Percentiles rank a stretch among this genome's conserved stretches.
Conservation (phyloP, 1,140 invertebrate genomes). For the Euwallacea fornicatus region DNA sequence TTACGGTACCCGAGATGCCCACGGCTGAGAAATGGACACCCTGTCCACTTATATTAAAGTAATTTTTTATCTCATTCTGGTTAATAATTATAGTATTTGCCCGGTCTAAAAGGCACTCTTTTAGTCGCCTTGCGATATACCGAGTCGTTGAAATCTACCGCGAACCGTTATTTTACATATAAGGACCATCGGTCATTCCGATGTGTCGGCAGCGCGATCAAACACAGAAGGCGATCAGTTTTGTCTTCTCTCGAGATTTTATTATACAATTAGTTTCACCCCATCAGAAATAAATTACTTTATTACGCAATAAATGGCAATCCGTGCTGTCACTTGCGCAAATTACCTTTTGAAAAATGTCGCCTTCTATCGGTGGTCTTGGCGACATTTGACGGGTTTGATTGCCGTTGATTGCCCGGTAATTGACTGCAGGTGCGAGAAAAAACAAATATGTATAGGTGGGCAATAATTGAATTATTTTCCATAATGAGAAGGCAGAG, state of each 20-base stretch:
- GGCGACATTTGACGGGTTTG: not conserved
- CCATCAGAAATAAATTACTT: constrained; percentile 23
- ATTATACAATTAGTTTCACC: constrained; percentile 26
- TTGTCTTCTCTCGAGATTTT: constrained; percentile 21
- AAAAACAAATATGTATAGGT: no score
- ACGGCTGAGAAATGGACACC: not conserved
- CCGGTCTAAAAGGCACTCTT: not conserved
- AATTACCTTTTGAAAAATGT: constrained; percentile 7
- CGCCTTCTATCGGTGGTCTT: constrained; percentile 11
- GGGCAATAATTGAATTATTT: no score
- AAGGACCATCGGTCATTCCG: constrained; percentile 29
- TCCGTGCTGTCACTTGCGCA: constrained; percentile 4
- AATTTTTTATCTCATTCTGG: not conserved
- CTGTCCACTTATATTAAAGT: not conserved
- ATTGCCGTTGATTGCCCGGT: no score
- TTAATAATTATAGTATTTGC: constrained; percentile 2
- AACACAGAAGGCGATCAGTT: constrained; percentile 11
- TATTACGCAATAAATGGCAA: constrained; percentile 23
- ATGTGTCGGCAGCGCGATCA: constrained; percentile 26
- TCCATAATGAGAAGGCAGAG: no score
- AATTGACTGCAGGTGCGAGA: no score
- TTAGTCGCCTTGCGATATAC: constrained; percentile 2
- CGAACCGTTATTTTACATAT: constrained; percentile 32
- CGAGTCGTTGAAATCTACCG: constrained; percentile 1
- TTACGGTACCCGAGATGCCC: not conserved